Evolutionary conservation across 2,113 vertebrate genomes (phyloP).

Genomic region (Tachuris rubrigastra): DNA sequence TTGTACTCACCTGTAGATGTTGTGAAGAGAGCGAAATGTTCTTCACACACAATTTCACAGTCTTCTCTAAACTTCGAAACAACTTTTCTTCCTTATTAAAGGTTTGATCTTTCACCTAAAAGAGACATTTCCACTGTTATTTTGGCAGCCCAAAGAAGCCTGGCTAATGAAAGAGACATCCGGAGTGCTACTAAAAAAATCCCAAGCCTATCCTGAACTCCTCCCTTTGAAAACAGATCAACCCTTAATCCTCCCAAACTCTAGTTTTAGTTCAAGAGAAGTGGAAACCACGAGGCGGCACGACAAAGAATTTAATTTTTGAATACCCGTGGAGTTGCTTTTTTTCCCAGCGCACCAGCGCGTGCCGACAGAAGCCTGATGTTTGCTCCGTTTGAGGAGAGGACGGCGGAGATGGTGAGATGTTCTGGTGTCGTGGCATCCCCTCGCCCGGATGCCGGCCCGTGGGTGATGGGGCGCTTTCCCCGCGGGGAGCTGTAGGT

Average conservation of each 20-base stretch:
- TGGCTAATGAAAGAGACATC: not conserved
- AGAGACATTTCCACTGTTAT: not conserved
- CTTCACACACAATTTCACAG: slow-evolving; percentile 84
- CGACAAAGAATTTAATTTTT: not conserved
- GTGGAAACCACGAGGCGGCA: not conserved
- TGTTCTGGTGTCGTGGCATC: not conserved
- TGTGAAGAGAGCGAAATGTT: slow-evolving; percentile 83
- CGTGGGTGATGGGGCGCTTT: not conserved
- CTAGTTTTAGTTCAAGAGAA: not conserved
- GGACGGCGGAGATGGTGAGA: rapidly evolving
- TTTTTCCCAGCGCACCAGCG: not conserved
- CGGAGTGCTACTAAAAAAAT: not conserved
- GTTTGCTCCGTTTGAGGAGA: not conserved
- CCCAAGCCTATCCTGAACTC: not conserved
- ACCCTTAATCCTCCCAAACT: not conserved
- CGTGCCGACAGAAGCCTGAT: not conserved
- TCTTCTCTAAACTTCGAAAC: slow-evolving; percentile 91
- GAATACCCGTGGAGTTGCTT: not conserved
- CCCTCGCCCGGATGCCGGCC: not conserved
- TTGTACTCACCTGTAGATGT: slow-evolving; percentile 80
- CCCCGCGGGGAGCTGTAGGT: not conserved
- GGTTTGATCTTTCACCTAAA: slow-evolving; percentile 90
- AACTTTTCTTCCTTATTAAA: slow-evolving; percentile 92
- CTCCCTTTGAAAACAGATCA: not conserved
- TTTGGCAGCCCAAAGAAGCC: not conserved